Base-by-base conservation (phyloP, 2,888 invertebrate species). In the Rhagophthalmus giganteus region DNA sequence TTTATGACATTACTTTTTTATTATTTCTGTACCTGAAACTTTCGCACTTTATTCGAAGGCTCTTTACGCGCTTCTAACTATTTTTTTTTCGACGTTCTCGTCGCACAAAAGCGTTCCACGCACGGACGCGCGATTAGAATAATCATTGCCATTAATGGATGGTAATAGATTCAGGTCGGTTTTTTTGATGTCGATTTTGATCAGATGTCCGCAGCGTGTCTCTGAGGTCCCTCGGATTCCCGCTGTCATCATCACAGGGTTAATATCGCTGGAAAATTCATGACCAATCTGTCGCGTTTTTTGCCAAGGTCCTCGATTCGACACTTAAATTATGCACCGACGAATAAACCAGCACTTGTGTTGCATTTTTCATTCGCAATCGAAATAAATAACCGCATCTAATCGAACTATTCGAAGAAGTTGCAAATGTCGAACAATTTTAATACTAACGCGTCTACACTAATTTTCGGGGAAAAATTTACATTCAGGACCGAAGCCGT, bases 111-210 rank as follows among this genome's bases (percentile, higher is more conserved):
- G 24, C n/a, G 20, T 26, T n/a, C 11, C 14, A 8, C 37, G 10
- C 37, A 7, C 37, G 13, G 13, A 10, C 26, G 25, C 12, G 13
- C 10, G 12, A 11, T n/a, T 30, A 10, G 32, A n/a, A n/a, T n/a
- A n/a, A n/a, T n/a, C n/a, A n/a, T n/a, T n/a, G 65, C 49, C 57
- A 48, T 51, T 46, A 46, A 46, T 46, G 35, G 24, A 46, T 46
- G 46, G 63, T 65, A 67, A 66, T 68, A 66, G 62, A 67, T 67
- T 68, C 66, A 59, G 61, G 58, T 64, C 51, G 56, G 60, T 66
- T 67, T 67, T n/a, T 68, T 67, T 65, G 66, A 65, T 63, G 66
- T 62, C 60, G 64, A 67, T 64, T 66, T 63, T 61, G 64, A 67
- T 68, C 67, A 68, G 68, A 67, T 68, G 67, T 65, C 58, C 67